These are phyloP conservation scores for Nomada fucata DNA, from an alignment of 2,888 invertebrate species.

Conservation along the genomic window DNA sequence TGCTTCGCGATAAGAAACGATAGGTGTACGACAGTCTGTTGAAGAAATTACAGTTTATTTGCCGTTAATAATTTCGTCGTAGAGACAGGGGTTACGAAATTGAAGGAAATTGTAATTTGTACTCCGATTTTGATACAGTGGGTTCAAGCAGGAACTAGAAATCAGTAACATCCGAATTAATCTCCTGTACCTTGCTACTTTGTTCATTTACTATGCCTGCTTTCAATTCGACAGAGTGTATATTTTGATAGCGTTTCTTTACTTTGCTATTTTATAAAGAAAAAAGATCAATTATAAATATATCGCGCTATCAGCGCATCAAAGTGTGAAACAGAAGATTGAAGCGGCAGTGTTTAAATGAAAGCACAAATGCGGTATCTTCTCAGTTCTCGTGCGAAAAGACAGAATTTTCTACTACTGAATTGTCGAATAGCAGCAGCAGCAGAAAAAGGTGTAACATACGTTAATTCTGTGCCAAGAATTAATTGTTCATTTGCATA, in stretches of 20 bases:
- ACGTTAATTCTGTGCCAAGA: slow-evolving; percentile 27
- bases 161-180: slow-evolving; percentile 23
- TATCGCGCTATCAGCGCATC: slow-evolving; percentile 35
- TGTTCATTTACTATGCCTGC: slow-evolving; percentile 36
- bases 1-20: slow-evolving; percentile 40
- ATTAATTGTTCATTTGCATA: slow-evolving; percentile 15
- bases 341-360: slow-evolving; percentile 55
- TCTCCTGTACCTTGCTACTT: slow-evolving; percentile 20
- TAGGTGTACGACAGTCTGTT: slow-evolving; percentile 32
- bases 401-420: slow-evolving; percentile 30
- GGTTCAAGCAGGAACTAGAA: slow-evolving; percentile 24
- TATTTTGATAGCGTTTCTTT: background rate
- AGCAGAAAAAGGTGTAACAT: slow-evolving; percentile 9
- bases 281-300: slow-evolving; percentile 20
- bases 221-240: slow-evolving; percentile 15
- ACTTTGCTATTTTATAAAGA: background rate
- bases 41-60: slow-evolving; percentile 28
- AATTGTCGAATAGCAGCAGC: slow-evolving; percentile 20
- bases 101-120: slow-evolving; percentile 24
- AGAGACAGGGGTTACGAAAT: slow-evolving; percentile 35
- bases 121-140: slow-evolving; percentile 33
- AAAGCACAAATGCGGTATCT: slow-evolving; percentile 58
- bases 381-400: slow-evolving; percentile 34
- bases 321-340: slow-evolving; percentile 36
- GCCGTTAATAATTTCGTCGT: slow-evolving; percentile 17